These are phyloP conservation scores for Podabrus alpinus DNA, from an alignment of 2,888 invertebrate species.

Conservation along the genomic window DNA sequence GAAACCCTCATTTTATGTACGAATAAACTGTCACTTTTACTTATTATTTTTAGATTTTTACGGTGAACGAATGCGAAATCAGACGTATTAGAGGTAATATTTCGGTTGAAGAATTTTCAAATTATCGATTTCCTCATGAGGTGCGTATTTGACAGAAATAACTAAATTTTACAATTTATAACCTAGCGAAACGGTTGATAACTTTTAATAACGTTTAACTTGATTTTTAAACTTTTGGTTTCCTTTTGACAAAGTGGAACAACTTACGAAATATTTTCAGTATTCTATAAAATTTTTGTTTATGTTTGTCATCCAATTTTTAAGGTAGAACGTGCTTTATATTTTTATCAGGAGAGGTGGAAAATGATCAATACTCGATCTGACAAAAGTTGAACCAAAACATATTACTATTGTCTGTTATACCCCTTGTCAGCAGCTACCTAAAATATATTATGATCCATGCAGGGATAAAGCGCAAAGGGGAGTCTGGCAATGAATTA, in stretches of 20 bases:
- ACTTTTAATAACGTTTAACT: background rate
- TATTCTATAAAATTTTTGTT: background rate
- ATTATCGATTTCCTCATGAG: background rate
- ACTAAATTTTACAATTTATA: background rate
- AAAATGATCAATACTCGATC: background rate
- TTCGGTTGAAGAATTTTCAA: background rate
- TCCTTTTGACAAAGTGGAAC: background rate
- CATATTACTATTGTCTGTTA: background rate
- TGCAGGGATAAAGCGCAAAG: background rate
- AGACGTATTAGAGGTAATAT: background rate
- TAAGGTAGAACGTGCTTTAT: background rate
- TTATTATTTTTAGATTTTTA: background rate
- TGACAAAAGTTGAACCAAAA: background rate
- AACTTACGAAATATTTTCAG: background rate
- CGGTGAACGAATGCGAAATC: background rate
- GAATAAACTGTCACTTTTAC: background rate
- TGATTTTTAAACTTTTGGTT: background rate
- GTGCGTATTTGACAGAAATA: background rate
- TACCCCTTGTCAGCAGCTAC: background rate
- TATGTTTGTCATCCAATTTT: background rate
- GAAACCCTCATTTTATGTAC: background rate
- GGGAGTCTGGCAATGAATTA: background rate
- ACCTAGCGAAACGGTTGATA: background rate
- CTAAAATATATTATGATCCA: background rate
- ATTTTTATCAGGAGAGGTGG: background rate